A percentile compares a stretch with the other conserved stretches of the same genome.
Conservation (phyloP, 2,797 vertebrate species). For the Chloroceryle inda region DNA sequence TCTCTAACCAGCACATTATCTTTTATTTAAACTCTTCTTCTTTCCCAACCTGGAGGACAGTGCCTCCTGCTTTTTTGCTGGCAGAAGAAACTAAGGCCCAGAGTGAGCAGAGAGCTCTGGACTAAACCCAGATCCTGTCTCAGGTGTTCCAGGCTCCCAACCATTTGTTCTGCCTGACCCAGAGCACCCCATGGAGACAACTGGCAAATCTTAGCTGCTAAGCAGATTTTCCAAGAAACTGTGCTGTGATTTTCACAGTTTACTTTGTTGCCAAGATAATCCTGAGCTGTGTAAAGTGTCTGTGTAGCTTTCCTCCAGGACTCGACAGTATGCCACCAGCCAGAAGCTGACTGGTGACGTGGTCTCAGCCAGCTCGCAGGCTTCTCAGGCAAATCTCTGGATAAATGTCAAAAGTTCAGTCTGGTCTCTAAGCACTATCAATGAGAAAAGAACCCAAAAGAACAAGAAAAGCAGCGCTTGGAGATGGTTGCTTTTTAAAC, state of each 20-base stretch:
- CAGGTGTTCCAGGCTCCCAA: neutral
- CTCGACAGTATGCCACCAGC: neutral
- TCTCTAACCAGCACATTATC: neutral
- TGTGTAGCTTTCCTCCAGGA: neutral
- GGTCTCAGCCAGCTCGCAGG: neutral
- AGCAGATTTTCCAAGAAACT: neutral
- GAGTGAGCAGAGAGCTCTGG: neutral
- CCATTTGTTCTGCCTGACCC: neutral
- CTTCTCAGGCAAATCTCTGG: neutral
- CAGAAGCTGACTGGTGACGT: neutral
- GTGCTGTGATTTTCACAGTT: neutral
- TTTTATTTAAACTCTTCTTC: neutral
- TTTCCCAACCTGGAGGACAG: neutral
- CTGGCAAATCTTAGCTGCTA: neutral
- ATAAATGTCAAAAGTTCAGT: constrained; percentile 10
- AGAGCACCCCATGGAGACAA: accelerated
- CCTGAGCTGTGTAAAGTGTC: neutral
- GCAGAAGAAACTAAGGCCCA: neutral
- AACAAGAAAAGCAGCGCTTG: neutral
- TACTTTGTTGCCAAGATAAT: constrained; percentile 4
- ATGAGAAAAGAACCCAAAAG: neutral
- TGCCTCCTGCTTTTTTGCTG: neutral
- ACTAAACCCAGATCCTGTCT: neutral
- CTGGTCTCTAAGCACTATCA: neutral
- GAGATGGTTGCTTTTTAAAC: neutral